These are phyloP conservation scores for Junonia oenone DNA, from an alignment of 2,888 invertebrate species.

Conservation along the genomic window DNA sequence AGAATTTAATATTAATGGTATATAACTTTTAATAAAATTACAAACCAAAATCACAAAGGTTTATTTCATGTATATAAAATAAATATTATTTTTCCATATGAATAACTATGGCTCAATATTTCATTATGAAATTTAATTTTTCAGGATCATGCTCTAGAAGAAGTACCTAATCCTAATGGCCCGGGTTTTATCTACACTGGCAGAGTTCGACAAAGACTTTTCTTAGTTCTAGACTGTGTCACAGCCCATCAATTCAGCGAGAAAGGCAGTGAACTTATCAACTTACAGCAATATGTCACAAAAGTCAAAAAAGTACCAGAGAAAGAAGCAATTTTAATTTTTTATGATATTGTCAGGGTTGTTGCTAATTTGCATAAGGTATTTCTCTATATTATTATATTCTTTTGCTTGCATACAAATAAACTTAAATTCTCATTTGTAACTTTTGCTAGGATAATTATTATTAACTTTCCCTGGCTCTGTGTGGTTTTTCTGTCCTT, in stretches of 20 bases:
- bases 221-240: slow-evolving; percentile 86
- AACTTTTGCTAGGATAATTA: no score
- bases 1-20: no score
- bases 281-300: slow-evolving; percentile 87
- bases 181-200: slow-evolving; percentile 79
- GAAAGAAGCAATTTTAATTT: slow-evolving; percentile 85
- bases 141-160: slow-evolving; percentile 85
- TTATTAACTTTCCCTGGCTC: no score
- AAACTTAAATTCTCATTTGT: no score
- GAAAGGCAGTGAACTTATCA: slow-evolving; percentile 79
- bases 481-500: no score
- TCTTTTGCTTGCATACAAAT: no score
- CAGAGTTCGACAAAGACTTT: slow-evolving; percentile 79
- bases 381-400: slow-evolving; percentile 29
- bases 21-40: no score
- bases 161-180: slow-evolving; percentile 69
- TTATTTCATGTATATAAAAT: no score
- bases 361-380: slow-evolving; percentile 87
- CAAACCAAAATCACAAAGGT: no score
- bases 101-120: no score
- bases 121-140: slow-evolving; percentile 36
- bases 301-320: slow-evolving; percentile 87
- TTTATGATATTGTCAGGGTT: slow-evolving; percentile 86
- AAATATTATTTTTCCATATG: no score
- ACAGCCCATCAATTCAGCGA: slow-evolving; percentile 83